Percentiles rank a stretch among this genome's conserved stretches.
phyloP scores from a whole-genome alignment of 2,888 invertebrate species.

The Pseudococcus viburni region DNA sequence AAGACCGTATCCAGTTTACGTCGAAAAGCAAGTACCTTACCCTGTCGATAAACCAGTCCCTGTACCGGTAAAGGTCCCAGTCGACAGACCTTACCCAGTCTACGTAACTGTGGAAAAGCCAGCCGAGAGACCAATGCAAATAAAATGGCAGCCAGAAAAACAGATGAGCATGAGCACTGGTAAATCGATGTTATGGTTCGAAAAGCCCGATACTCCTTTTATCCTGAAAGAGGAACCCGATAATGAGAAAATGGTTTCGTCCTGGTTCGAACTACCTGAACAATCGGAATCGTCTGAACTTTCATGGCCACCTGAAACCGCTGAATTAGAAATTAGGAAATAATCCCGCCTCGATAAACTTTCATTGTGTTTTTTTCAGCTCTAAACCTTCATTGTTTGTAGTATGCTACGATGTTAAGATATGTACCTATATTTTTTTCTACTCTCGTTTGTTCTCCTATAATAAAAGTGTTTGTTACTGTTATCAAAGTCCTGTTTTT shows the following conservation, averaged over 20 bases:
- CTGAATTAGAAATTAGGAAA: conserved; percentile 58
- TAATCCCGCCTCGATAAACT: neutral
- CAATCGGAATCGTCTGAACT: conserved; percentile 41
- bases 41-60: conserved; percentile 72
- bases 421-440: neutral
- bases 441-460: neutral
- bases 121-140: conserved; percentile 81
- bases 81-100: conserved; percentile 71
- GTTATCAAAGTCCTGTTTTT: conserved; percentile 18
- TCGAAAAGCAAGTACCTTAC: conserved; percentile 69
- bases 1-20: conserved; percentile 69
- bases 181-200: conserved; percentile 70
- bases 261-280: conserved; percentile 43
- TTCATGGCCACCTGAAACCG: conserved; percentile 29
- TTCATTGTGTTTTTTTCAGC: conserved; percentile 10
- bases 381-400: conserved; percentile 4
- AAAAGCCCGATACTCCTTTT: conserved; percentile 80
- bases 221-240: conserved; percentile 36
- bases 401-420: neutral
- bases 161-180: neutral
- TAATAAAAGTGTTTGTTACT: conserved; percentile 33
- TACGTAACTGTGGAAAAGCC: conserved; percentile 77
- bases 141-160: conserved; percentile 70
- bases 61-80: conserved; percentile 80
- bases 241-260: conserved; percentile 57